Conservation (phyloP, 1,140 invertebrate genomes). For the Atta texana region DNA sequence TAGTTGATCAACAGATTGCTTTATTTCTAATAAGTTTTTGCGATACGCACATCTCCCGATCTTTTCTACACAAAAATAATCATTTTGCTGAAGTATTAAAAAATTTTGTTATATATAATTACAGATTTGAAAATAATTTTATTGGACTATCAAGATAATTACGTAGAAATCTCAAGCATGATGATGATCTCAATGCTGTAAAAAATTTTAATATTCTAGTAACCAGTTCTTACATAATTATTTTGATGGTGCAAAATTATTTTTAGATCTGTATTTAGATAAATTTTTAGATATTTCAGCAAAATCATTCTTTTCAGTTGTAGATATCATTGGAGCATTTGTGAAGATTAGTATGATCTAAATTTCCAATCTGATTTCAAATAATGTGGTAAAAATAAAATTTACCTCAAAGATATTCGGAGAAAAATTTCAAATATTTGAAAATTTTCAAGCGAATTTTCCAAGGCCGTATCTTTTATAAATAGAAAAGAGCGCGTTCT, state of each 20-base stretch:
- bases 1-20: conserved; percentile 21
- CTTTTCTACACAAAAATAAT: neutral
- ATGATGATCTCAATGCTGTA: too few species aligned
- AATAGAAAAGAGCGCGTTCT: neutral
- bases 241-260: too few species aligned
- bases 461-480: neutral
- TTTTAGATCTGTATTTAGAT: too few species aligned
- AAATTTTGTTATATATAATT: too few species aligned
- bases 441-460: neutral
- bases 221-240: too few species aligned
- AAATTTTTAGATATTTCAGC: too few species aligned
- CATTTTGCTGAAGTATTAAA: too few species aligned
- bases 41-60: neutral
- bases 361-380: neutral
- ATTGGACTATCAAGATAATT: too few species aligned
- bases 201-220: too few species aligned
- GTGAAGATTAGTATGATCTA: neutral
- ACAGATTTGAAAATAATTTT: too few species aligned
- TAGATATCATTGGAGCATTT: neutral
- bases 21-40: conserved; percentile 16
- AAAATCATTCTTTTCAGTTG: neutral
- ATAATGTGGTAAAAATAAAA: neutral
- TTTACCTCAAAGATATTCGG: neutral
- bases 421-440: neutral
- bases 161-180: too few species aligned